Percentiles rank a stretch among this genome's conserved stretches.
Evolutionary conservation across 1,140 invertebrate species (phyloP).

Genomic region (Drosophila sp.): DNA sequence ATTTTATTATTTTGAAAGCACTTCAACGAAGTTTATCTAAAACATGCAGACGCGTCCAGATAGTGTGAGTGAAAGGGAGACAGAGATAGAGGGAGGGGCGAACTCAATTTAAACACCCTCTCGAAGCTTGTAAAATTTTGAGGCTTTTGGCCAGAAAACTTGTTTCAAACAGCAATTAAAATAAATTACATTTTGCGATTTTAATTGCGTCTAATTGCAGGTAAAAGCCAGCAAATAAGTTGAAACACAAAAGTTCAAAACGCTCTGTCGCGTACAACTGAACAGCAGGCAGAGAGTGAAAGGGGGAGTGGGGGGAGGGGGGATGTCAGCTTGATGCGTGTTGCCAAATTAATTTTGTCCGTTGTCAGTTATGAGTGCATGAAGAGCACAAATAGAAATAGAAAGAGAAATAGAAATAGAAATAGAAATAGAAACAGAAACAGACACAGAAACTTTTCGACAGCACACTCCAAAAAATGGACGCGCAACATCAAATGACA

Average conservation of each 20-base stretch:
- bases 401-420: slow-evolving; percentile 57
- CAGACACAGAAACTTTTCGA: slow-evolving; percentile 51
- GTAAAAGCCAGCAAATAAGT: slow-evolving; percentile 78
- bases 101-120: slow-evolving; percentile 1
- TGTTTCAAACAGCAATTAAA: slow-evolving; percentile 80
- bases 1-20: slow-evolving; percentile 82
- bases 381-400: slow-evolving; percentile 37
- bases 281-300: not conserved
- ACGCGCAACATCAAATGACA: slow-evolving; percentile 42
- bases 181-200: slow-evolving; percentile 81
- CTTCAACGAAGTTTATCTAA: slow-evolving; percentile 76
- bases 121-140: slow-evolving; percentile 20
- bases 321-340: not conserved
- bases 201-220: slow-evolving; percentile 81
- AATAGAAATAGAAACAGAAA: slow-evolving; percentile 20
- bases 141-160: slow-evolving; percentile 60
- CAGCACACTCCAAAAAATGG: slow-evolving; percentile 64
- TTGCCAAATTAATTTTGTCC: slow-evolving; percentile 72
- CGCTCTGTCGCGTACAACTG: slow-evolving; percentile 20
- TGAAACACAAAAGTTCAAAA: slow-evolving; percentile 63
- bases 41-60: slow-evolving; percentile 68
- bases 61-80: no score
- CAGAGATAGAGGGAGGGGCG: not conserved
- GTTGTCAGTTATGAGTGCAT: slow-evolving; percentile 69
- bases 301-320: not conserved